Percentiles rank a stretch among this genome's conserved stretches.
Conservation (phyloP, 2,113 vertebrate species). For the Trogon surrucura region DNA sequence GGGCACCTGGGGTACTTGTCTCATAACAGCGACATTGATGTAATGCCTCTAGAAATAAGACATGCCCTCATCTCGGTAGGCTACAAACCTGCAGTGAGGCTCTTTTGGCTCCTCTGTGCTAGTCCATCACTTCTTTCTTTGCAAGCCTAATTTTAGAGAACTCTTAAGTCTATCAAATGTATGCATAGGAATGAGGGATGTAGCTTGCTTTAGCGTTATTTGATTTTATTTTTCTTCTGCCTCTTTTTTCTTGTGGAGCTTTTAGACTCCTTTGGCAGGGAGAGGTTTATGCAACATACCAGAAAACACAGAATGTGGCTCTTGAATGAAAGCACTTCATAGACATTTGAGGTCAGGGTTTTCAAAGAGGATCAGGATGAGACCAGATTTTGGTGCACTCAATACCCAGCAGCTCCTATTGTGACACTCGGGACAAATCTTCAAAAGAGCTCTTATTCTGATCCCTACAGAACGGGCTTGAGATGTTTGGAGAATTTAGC, state of each 20-base stretch:
- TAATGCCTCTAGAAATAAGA: constrained; percentile 11
- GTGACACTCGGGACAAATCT: neutral
- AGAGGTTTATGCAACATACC: neutral
- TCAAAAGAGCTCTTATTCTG: constrained; percentile 21
- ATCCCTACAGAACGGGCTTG: neutral
- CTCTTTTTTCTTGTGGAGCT: neutral
- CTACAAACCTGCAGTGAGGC: neutral
- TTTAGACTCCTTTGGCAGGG: neutral
- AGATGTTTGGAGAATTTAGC: constrained; percentile 28
- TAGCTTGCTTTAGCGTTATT: neutral
- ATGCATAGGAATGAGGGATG: neutral
- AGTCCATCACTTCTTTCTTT: neutral
- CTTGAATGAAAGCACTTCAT: neutral
- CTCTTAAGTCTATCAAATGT: neutral
- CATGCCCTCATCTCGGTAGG: neutral
- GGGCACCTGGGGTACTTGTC: neutral
- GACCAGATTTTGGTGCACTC: neutral
- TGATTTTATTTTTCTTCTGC: neutral
- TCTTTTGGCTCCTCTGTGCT: neutral
- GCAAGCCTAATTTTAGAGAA: neutral
- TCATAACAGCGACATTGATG: neutral
- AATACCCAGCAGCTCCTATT: neutral
- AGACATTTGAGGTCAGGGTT: neutral
- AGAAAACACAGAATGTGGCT: neutral
- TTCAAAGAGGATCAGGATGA: neutral